A percentile compares a stretch with the other conserved stretches of the same genome.
These are phyloP conservation scores for Nasonia oneida DNA, from an alignment of 2,888 invertebrate species.

Conservation along the genomic window DNA sequence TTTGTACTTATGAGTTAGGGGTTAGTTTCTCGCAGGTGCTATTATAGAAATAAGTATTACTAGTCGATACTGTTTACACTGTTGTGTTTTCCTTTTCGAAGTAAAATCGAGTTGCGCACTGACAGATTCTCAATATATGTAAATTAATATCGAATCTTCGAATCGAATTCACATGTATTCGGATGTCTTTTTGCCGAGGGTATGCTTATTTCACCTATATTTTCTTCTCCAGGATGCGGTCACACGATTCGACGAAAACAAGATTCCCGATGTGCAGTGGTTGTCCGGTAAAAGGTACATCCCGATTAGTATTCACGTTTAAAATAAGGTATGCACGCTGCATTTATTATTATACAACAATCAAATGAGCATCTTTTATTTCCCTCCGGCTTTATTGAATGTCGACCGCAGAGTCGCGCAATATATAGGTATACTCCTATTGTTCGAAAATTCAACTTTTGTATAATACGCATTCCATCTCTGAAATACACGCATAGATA, in stretches of 20 bases:
- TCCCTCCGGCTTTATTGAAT: background rate
- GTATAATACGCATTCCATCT: background rate
- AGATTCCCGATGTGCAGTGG: no score
- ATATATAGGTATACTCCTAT: no score
- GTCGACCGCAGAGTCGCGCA: no score
- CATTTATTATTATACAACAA: no score
- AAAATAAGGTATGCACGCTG: no score
- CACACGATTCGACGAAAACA: background rate
- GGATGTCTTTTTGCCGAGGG: background rate
- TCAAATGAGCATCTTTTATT: no score
- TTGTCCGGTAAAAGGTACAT: no score
- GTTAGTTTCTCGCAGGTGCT: background rate
- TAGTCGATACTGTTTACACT: background rate
- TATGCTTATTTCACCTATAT: no score
- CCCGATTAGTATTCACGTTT: no score
- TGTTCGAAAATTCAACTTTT: background rate
- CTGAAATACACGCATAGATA: background rate
- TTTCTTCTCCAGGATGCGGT: background rate
- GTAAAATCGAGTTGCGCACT: background rate
- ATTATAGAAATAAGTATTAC: background rate
- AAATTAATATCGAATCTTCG: slow-evolving; percentile 25
- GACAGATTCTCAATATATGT: slow-evolving; percentile 28
- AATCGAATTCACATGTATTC: slow-evolving; percentile 27
- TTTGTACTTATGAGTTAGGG: background rate
- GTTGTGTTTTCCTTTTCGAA: background rate